phyloP scores from a whole-genome alignment of 1,140 invertebrate species.

The Papilio polyxenes region DNA sequence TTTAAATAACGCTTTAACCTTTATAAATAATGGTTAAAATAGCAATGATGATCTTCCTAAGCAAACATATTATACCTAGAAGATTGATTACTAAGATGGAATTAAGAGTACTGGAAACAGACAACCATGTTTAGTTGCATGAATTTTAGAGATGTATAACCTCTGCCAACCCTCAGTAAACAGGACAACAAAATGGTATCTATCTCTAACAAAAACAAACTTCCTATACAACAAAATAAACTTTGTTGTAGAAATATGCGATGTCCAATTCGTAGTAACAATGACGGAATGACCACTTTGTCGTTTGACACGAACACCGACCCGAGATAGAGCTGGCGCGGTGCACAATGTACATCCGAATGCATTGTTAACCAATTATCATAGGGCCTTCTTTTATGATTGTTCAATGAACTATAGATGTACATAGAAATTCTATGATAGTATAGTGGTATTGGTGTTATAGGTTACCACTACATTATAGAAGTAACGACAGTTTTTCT shows the following conservation, averaged over 20 bases:
- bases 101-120: background rate
- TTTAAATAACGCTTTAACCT: background rate
- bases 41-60: no score
- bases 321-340: slow-evolving; percentile 46
- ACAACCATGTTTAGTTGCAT: no score
- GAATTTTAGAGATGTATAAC: background rate
- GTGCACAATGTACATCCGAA: slow-evolving; percentile 43
- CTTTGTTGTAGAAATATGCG: background rate
- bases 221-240: background rate
- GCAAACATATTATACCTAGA: no score
- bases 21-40: background rate
- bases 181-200: background rate
- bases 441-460: background rate
- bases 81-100: background rate
- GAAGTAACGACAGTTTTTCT: background rate
- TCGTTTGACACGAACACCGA: slow-evolving; percentile 39
- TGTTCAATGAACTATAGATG: slow-evolving; percentile 1
- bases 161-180: background rate
- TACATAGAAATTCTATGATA: background rate
- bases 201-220: background rate
- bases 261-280: background rate
- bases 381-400: slow-evolving; percentile 43
- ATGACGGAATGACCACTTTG: background rate
- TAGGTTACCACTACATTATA: background rate
- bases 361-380: slow-evolving; percentile 50